Evolutionary conservation across 2,888 invertebrate genomes (phyloP), one percentile per base, ranked within the genome.

Genomic region (Dinocampus coccinellae): DNA sequence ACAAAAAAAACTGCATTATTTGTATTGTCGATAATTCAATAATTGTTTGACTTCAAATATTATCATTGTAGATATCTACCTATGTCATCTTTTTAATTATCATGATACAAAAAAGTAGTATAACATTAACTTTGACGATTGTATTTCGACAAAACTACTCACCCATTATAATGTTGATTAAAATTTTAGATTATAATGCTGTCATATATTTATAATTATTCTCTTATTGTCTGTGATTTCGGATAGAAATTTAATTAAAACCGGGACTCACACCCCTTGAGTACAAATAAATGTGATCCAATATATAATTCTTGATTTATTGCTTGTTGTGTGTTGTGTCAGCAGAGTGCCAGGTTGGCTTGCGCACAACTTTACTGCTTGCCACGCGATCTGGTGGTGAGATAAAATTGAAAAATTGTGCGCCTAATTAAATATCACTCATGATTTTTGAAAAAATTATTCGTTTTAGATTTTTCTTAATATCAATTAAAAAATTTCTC

Each of bases 261-360:
- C 47, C 47, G 47, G 47, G 47, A 16, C 47, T 47, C 47, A 47
- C 47, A 47, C 47, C 47, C 47, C 47, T 47, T 16, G 47, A 47
- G 16, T 47, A 47, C 47, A 47, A 47, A 47, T 47, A 47, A 47
- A 47, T 47, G 16, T 20, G 16, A 47, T 47, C n/a, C 16, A 7
- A 47, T 47, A 47, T 47, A 47, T 47, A 47, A 47, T 47, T 47
- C 47, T 47, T 47, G 47, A n/a, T 47, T 47, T 58, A 20, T 58
- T n/a, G 29, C 58, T 58, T 58, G 58, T 34, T 58, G 58, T 16
- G 58, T 58, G 58, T 58, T 33, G 58, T 29, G 29, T 24, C 26
- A 29, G 24, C 58, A 58, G 29, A 58, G 11, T 55, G 55, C 55
- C 55, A 55, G 55, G 26, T 26, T 26, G 47, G 55, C 55, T n/a